Base-by-base conservation (phyloP, 2,888 invertebrate species). In the Criorhina ranunculi region DNA sequence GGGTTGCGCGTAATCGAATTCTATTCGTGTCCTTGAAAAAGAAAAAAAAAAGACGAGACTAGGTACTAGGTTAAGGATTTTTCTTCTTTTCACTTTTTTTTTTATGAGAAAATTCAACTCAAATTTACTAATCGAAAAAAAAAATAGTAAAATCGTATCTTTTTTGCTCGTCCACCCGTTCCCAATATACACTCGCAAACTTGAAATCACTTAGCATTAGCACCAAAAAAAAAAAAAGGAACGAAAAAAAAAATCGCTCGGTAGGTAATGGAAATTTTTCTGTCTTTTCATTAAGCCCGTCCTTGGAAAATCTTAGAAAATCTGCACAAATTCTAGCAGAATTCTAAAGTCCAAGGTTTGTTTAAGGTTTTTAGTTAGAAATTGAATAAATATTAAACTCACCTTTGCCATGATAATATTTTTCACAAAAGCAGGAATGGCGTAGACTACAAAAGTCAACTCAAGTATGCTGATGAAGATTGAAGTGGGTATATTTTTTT, bases 351-450 rank as follows among this genome's bases (percentile, higher is more conserved):
- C 1, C 11, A 33, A 24, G 6, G 7, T 33, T 46, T 49, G 17
- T 17, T 57, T n/a, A 42, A 6, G 31, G 24, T 24, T 69, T 75
- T 64, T 55, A 59, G 17, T 57, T 64, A 35, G 11, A 55, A 64
- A 67, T 12, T 40, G 12, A 15, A 29, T 55, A 19, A 2, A 86
- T 76, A 79, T 78, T 42, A 53, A 64, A 88, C 89, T 90, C 88
- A 90, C 90, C 90, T 90, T 89, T 89, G 90, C 90, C 90, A 90
- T 90, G 87, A 89, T 88, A 89, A 88, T 88, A 88, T 88, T 89
- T 89, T 89, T 89, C 88, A 88, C 88, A 87, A 88, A 89, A 88
- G 88, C 88, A 88, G 87, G 89, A 89, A 89, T 89, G 89, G 89
- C 90, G 89, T 88, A 89, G 89, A 89, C 89, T 88, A 88, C 88